Percentiles rank a stretch among this genome's conserved stretches.
phyloP scores from a whole-genome alignment of 2,888 invertebrate species.

The Torymus tubicola region DNA sequence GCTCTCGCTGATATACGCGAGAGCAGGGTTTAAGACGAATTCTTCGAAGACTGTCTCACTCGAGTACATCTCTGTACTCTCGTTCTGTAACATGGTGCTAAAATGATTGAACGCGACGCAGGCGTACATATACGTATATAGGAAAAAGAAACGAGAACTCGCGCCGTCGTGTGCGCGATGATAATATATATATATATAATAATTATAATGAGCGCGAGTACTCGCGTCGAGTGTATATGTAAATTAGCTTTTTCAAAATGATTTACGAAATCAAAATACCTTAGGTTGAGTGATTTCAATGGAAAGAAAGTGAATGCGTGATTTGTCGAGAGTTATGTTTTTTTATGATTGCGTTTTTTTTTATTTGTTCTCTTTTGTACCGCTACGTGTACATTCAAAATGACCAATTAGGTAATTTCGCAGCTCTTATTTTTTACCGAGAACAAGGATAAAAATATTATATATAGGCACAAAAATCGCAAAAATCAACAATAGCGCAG shows the following conservation, averaged over 20 bases:
- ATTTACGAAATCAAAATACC: conserved; percentile 26
- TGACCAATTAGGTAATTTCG: conserved; percentile 50
- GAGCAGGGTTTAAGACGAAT: conserved; percentile 67
- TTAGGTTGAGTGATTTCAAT: conserved; percentile 16
- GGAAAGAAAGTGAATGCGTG: conserved; percentile 13
- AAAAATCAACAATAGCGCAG: conserved; percentile 60
- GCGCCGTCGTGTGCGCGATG: no score
- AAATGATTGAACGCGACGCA: not conserved
- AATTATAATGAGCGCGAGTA: no score
- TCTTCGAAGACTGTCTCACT: conserved; percentile 43
- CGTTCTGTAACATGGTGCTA: conserved; percentile 27
- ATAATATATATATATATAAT: no score
- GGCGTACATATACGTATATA: no score
- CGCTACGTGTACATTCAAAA: conserved; percentile 43
- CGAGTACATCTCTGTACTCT: no score
- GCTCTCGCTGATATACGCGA: conserved; percentile 72
- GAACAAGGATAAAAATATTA: conserved; percentile 2
- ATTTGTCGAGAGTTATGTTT: conserved; percentile 34
- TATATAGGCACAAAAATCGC: conserved; percentile 53
- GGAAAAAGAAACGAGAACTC: no score
- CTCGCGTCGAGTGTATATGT: not conserved
- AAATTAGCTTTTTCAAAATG: conserved; percentile 31
- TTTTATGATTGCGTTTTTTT: conserved; percentile 28
- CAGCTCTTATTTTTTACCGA: conserved; percentile 37
- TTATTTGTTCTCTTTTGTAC: conserved; percentile 37